Conservation (phyloP, 2,888 invertebrate species). For the Drosophila putrida region DNA sequence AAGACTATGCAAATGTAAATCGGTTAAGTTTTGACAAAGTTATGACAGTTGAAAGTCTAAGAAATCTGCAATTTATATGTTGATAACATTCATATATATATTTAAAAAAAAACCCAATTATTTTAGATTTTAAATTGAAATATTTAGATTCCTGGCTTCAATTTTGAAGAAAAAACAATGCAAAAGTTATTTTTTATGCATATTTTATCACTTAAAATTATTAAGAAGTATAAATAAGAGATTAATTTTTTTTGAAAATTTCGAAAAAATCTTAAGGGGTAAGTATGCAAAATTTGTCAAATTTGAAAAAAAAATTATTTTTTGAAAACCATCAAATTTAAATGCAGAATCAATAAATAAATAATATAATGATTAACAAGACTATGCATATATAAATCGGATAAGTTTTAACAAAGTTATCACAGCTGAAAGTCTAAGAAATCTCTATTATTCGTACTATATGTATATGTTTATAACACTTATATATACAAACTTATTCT, state of each 20-base stretch:
- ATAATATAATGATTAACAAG: not conserved
- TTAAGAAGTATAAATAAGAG: not conserved
- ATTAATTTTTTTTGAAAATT: not conserved
- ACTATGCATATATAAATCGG: not conserved
- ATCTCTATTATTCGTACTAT: not conserved
- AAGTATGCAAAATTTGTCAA: too few relatives aligned
- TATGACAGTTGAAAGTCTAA: not conserved
- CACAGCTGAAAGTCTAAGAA: not conserved
- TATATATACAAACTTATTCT: too few relatives aligned
- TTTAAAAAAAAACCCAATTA: too few relatives aligned
- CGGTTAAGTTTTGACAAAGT: not conserved
- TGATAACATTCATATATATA: too few relatives aligned
- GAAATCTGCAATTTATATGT: not conserved
- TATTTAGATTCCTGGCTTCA: not conserved
- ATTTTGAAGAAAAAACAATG: not conserved
- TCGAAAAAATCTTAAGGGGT: not conserved
- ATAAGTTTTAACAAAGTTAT: not conserved
- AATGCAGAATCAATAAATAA: not conserved
- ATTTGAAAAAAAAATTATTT: not conserved
- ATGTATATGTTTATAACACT: too few relatives aligned
- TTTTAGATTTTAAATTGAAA: too few relatives aligned
- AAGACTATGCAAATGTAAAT: not conserved
- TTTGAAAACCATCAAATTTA: not conserved
- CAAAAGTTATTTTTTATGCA: not conserved
- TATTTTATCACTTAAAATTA: not conserved